Evolutionary conservation across 1,140 invertebrate species (phyloP).

Genomic region (Drosophila chauvacae): DNA sequence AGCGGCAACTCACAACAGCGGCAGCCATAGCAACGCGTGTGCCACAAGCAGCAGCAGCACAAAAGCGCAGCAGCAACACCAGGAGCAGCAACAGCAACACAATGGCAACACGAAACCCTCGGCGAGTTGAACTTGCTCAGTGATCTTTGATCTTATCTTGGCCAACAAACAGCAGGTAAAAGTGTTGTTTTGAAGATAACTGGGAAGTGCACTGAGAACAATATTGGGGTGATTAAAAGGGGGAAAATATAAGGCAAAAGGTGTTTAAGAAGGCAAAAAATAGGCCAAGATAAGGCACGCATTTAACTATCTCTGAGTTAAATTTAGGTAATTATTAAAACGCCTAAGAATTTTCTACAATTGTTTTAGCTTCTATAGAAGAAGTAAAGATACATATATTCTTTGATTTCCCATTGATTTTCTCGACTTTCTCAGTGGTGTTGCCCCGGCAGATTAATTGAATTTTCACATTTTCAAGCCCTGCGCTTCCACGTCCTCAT

Average conservation of each 20-base stretch:
- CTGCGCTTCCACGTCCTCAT: constrained; percentile 24
- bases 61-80: constrained; percentile 19
- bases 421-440: background rate
- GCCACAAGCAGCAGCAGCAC: constrained; percentile 34
- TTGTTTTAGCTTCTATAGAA: background rate
- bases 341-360: background rate
- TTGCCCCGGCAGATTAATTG: constrained; percentile 59
- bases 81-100: constrained; percentile 25
- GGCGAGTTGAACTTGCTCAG: constrained; percentile 38
- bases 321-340: no score
- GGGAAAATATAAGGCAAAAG: background rate
- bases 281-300: background rate
- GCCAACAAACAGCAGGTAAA: constrained; percentile 48
- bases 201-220: constrained; percentile 10
- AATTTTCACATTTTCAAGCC: constrained; percentile 59
- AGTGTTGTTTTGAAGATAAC: constrained; percentile 57
- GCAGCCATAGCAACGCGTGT: constrained; percentile 42
- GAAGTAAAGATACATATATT: background rate
- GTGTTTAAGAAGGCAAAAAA: background rate
- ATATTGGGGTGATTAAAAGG: background rate
- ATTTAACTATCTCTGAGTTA: no score
- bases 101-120: constrained; percentile 46
- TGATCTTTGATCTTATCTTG: constrained; percentile 76
- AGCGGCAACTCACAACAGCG: constrained; percentile 10
- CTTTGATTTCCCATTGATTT: background rate